Percentiles rank a stretch among this genome's conserved stretches.
phyloP scores from a whole-genome alignment of 2,797 vertebrate species.

The Xyrichtys novacula region DNA sequence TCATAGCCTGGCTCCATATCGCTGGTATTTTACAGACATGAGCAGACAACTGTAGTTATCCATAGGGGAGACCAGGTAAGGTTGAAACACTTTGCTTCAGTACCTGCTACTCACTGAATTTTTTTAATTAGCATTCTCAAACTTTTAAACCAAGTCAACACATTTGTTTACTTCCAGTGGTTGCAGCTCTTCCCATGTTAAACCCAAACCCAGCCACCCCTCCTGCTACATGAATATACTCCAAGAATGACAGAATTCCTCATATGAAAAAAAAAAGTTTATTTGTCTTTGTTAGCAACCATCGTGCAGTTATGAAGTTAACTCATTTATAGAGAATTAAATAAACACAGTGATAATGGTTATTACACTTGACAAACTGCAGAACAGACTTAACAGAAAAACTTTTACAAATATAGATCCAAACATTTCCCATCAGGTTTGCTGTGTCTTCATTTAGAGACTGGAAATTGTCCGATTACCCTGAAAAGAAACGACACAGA shows the following conservation, averaged over 20 bases:
- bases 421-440: constrained; percentile 9
- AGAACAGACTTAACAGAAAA: constrained; percentile 27
- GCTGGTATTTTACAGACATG: background rate
- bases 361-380: constrained; percentile 1
- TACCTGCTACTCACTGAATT: too few species aligned
- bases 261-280: constrained; percentile 45
- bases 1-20: background rate
- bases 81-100: too few species aligned
- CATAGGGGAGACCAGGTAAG: too few species aligned
- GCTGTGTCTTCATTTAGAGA: constrained; percentile 21
- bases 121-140: too few species aligned
- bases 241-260: background rate
- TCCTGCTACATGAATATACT: too few species aligned
- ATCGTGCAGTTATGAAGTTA: constrained; percentile 10
- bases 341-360: constrained; percentile 1
- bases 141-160: too few species aligned
- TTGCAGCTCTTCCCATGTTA: too few species aligned
- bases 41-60: background rate
- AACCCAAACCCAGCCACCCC: too few species aligned
- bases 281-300: constrained; percentile 34
- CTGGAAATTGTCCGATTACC: constrained; percentile 41
- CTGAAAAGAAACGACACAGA: constrained; percentile 46
- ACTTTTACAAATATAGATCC: constrained; percentile 20
- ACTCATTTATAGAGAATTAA: background rate
- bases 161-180: too few species aligned